A percentile compares a stretch with the other conserved stretches of the same genome.
Evolutionary conservation across 1,140 invertebrate species (phyloP).

Genomic region (Notospermus geniculatus): DNA sequence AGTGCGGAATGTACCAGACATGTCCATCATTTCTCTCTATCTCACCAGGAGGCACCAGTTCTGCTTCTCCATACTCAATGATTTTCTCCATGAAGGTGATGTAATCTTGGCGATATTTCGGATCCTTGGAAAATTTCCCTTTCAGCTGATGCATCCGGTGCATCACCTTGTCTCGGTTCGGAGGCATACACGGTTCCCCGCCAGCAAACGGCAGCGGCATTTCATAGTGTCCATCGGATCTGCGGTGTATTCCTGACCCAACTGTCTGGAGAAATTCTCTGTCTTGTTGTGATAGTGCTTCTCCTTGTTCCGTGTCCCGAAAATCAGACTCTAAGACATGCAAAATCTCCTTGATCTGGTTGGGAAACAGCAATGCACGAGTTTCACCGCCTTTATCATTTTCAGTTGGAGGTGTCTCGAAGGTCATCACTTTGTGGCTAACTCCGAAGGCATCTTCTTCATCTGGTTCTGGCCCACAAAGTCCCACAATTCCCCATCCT

Average conservation of each 20-base stretch:
- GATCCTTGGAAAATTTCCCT: not conserved
- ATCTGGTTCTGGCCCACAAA: not conserved
- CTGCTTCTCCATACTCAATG: not conserved
- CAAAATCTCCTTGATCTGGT: too few relatives aligned
- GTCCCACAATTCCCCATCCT: conserved; percentile 22
- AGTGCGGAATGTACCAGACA: conserved; percentile 22
- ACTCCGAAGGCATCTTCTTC: not conserved
- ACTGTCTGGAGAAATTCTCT: too few relatives aligned
- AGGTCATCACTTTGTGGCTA: not conserved
- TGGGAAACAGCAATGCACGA: too few relatives aligned
- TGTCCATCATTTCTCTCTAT: not conserved
- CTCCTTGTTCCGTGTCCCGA: too few relatives aligned
- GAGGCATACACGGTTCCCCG: not conserved
- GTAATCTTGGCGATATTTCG: not conserved
- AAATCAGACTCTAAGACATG: too few relatives aligned
- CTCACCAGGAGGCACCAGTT: not conserved
- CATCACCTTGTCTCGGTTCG: conserved; percentile 12
- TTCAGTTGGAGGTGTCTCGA: not conserved
- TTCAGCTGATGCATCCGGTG: conserved; percentile 10
- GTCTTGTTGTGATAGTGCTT: conserved; percentile 23
- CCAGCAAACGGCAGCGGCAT: conserved; percentile 18
- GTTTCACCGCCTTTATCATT: not conserved
- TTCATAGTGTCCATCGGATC: conserved; percentile 24
- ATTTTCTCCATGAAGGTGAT: not conserved
- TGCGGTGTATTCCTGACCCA: conserved; percentile 9